These are phyloP conservation scores for Sprattus sprattus DNA, from an alignment of 2,113 vertebrate genomes.

Conservation along the genomic window DNA sequence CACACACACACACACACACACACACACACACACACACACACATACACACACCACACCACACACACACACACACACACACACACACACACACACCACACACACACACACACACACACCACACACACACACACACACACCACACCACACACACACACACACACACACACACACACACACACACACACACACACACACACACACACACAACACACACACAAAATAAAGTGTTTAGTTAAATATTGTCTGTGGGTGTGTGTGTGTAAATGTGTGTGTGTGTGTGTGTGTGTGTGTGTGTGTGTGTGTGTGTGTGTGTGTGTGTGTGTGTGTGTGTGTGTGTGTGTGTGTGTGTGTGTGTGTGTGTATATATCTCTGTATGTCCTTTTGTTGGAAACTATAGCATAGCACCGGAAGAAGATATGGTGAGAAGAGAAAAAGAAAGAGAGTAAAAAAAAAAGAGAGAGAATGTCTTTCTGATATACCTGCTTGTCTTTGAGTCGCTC, in stretches of 20 bases:
- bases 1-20: background rate
- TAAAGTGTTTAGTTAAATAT: background rate
- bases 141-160: background rate
- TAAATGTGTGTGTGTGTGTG: no score
- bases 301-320: background rate
- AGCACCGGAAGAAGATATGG: background rate
- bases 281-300: no score
- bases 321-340: background rate
- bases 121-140: no score
- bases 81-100: no score
- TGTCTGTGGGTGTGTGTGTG: background rate
- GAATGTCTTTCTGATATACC: constrained; percentile 66
- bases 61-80: no score
- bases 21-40: background rate
- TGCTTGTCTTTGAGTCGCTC: constrained; percentile 94
- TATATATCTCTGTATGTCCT: no score
- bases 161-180: background rate
- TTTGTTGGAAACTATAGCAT: background rate
- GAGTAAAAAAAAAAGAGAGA: background rate
- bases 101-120: no score
- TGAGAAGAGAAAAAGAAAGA: background rate
- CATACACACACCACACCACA: constrained; percentile 2
- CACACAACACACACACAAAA: background rate
- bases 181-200: background rate
- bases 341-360: background rate